These are phyloP conservation scores for Pseudomyrmex gracilis DNA, from an alignment of 1,140 invertebrate genomes.

Conservation along the genomic window DNA sequence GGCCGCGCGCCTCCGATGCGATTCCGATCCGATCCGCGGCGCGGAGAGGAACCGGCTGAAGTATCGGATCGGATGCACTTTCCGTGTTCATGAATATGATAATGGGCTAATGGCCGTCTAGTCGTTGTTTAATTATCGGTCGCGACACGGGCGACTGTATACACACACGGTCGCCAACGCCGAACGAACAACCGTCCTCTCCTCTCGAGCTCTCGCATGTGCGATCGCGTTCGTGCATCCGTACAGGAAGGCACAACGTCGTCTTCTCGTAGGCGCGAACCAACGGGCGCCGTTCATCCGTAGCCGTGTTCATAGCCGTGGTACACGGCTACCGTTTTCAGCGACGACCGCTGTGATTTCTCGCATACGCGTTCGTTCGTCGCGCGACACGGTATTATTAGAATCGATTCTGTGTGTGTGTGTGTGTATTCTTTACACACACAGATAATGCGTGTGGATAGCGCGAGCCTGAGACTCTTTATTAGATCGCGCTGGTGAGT, in stretches of 20 bases:
- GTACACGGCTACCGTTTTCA: conserved; percentile 79
- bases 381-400: conserved; percentile 20
- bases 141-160: conserved; percentile 66
- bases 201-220: neutral
- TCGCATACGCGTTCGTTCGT: conserved; percentile 9
- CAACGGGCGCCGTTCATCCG: conserved; percentile 75
- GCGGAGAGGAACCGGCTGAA: conserved; percentile 66
- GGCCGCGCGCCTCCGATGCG: too few species aligned
- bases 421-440: too few species aligned
- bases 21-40: conserved; percentile 6
- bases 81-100: conserved; percentile 86
- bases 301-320: conserved; percentile 63
- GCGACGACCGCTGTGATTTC: conserved; percentile 28
- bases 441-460: too few species aligned
- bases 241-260: neutral
- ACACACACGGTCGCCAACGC: conserved; percentile 37
- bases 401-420: neutral
- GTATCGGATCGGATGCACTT: conserved; percentile 83
- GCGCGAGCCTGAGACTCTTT: conserved; percentile 37
- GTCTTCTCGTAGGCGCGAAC: conserved; percentile 60
- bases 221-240: conserved; percentile 7
- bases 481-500: neutral
- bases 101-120: conserved; percentile 84
- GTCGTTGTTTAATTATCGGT: conserved; percentile 85
- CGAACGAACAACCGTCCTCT: conserved; percentile 44